Evolutionary conservation across 1,140 invertebrate species (phyloP), one percentile per base, ranked within the genome.

Genomic region (Drosophila bocqueti): DNA sequence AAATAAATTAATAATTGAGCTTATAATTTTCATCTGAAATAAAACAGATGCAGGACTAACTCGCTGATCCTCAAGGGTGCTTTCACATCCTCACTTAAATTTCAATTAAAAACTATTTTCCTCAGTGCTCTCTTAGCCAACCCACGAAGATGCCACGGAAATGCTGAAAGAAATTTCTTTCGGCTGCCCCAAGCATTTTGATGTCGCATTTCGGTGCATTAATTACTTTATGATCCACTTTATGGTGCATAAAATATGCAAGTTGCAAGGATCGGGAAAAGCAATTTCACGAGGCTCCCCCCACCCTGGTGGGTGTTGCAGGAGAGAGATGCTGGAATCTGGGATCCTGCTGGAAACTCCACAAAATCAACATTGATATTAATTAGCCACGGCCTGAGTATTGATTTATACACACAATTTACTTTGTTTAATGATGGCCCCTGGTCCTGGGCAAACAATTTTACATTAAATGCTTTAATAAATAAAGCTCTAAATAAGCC

Each of bases 151-250:
- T 81, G 66, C 72, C 61, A 67, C 46, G 18, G 7, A 69, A 72
- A 59, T 58, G 66, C 42, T 69, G 49, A 59, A 69, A 68, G 71
- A 82, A 82, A 90, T 75, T 86, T 81, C 63, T 64, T 64, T 79
- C 46, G 64, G 64, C 38, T 69, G 73, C 63, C 89, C 79, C 24
- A 36, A 78, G 89, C 83, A 47, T 77, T 91, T 87, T 91, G 75
- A 83, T 91, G 89, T 91, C 89, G 89, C 89, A 91, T 91, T 91
- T 91, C 76, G 79, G 89, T 83, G 89, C 82, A 91, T 91, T 91
- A 91, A 91, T 91, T 91, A 91, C 89, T 91, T 91, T 86, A 91
- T 91, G 87, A 89, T 90, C 85, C 85, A 89, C 76, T 87, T 87
- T 87, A 87, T 87, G 76, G 16, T 49, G 67, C 83, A 86, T 89